Percentiles rank a stretch among this genome's conserved stretches.
These are phyloP conservation scores for Tuta absoluta DNA, from an alignment of 2,888 invertebrate genomes.

Conservation along the genomic window DNA sequence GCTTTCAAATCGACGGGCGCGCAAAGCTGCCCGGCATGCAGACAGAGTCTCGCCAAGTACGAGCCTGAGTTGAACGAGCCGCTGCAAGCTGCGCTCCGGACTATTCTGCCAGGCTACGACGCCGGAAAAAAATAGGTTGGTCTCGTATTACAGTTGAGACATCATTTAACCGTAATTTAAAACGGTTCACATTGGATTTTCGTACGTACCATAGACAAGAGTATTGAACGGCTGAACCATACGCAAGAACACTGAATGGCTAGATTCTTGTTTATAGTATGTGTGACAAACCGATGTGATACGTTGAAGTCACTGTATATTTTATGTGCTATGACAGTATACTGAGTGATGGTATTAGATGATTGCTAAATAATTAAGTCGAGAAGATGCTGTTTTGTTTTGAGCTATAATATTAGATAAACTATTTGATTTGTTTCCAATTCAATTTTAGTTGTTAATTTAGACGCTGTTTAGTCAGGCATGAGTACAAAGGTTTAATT, in stretches of 20 bases:
- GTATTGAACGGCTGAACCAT: no score
- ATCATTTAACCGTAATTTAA: no score
- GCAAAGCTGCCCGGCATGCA: conserved; percentile 86
- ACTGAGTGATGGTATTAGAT: background rate
- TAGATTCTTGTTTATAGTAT: no score
- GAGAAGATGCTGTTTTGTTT: background rate
- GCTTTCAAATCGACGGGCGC: conserved; percentile 84
- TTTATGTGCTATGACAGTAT: background rate
- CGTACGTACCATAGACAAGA: no score
- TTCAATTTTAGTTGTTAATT: no score
- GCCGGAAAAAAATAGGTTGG: conserved; percentile 58
- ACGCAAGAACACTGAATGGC: no score
- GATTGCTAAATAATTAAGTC: no score
- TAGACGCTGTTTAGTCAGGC: no score
- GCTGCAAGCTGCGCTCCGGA: conserved; percentile 78
- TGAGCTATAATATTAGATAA: background rate
- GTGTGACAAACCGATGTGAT: no score
- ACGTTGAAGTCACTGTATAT: background rate
- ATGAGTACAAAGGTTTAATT: no score
- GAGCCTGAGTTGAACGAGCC: conserved; percentile 80
- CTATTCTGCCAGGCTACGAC: conserved; percentile 86
- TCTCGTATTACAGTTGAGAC: background rate
- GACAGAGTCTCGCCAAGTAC: conserved; percentile 81
- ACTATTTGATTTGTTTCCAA: no score
- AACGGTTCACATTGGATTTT: no score